A percentile compares a stretch with the other conserved stretches of the same genome.
phyloP scores from a whole-genome alignment of 2,888 invertebrate genomes.

The Blera fallax region DNA sequence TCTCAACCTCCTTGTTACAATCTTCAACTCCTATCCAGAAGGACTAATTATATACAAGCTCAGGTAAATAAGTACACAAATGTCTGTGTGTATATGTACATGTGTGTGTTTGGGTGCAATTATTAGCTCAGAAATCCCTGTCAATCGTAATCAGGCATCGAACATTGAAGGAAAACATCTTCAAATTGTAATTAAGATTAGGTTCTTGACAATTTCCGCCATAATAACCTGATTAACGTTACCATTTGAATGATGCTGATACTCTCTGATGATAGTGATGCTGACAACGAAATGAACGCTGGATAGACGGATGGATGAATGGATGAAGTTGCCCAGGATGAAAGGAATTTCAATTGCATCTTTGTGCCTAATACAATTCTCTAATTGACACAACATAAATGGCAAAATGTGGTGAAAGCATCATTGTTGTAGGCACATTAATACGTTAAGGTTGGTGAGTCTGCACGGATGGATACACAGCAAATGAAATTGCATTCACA shows the following conservation, averaged over 20 bases:
- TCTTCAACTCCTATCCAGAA: background rate
- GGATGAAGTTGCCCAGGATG: background rate
- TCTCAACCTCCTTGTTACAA: too few relatives aligned
- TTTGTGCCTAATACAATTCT: background rate
- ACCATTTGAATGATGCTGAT: background rate
- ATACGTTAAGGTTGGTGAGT: background rate
- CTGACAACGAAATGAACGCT: background rate
- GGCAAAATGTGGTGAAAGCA: background rate
- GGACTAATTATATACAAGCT: constrained; percentile 19
- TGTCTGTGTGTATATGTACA: background rate
- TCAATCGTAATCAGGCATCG: constrained; percentile 29
- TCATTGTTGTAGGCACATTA: background rate
- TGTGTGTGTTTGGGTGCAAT: background rate
- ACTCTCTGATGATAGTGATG: too few relatives aligned
- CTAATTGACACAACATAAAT: constrained; percentile 12
- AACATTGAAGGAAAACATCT: constrained; percentile 28
- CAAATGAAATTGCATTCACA: background rate
- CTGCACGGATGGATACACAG: background rate
- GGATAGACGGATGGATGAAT: background rate
- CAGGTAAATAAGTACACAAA: background rate
- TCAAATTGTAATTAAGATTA: constrained; percentile 38
- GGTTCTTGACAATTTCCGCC: constrained; percentile 34
- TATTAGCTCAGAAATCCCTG: background rate
- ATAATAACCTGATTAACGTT: constrained; percentile 23
- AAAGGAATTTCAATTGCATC: constrained; percentile 28